Base-by-base conservation (phyloP, 2,888 invertebrate genomes). In the Calliscelio sp. region DNA sequence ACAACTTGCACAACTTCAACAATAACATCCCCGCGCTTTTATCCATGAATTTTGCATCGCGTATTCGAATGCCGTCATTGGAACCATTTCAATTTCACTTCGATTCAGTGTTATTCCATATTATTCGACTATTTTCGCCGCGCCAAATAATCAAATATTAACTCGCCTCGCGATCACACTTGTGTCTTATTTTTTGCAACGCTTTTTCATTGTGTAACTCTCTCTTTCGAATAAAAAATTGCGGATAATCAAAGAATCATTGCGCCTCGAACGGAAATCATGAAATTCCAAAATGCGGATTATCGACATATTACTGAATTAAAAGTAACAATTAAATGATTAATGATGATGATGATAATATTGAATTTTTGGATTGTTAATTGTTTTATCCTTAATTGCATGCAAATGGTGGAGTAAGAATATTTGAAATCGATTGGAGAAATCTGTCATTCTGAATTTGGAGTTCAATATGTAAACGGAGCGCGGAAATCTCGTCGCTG, bases 1-100 rank as follows among this genome's bases (percentile, higher is more conserved):
- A 44, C 65, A 82, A 71, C 78, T 82, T 66, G 65, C 73, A 46
- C 80, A 77, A 71, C 71, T 75, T 70, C 57, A 71, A 82, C 77
- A 81, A 81, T 75, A 81, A 77, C 65, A 65, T 49, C 74, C n/a
- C 28, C 73, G 44, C 61, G 51, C 61, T 74, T 80, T 81, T 68
- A 25, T 71, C 63, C 81, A 57, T 75, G 75, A 61, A 81, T 81
- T 70, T 81, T 75, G 81, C 75, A 75, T 75, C 70, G 70, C 63
- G 44, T 32, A 63, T 68, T 68, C 74, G 55, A 70, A 49, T 20
- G 46, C 63, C 53, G 55, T 82, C 77, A 71, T 82, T 82, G 63
- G 70, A 63, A 49, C 81, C 68, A 70, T 63, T 81, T 75, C 75
- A 81, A 75, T 70, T 68, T 74, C 66, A 55, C 68, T 75, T 70